Base-by-base conservation (phyloP, 2,797 vertebrate species). In the Sebastes dallii region DNA sequence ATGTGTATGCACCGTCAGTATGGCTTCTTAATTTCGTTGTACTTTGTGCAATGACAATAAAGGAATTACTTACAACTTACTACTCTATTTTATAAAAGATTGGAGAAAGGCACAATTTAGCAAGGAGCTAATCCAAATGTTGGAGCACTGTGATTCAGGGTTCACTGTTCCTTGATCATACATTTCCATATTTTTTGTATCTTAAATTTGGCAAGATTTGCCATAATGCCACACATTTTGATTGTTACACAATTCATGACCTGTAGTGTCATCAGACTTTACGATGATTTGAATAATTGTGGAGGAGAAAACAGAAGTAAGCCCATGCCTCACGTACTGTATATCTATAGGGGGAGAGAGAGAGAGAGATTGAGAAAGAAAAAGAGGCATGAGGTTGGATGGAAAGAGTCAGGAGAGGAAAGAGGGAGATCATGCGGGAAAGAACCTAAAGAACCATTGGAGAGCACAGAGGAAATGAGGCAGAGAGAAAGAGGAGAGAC, bases 391-490 rank as follows among this genome's bases (percentile, higher is more conserved):
- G 80, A 52, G 67, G 73, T 68, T 85, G 72, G 81, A 88, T 82
- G 86, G 84, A 91, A 86, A 75, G 81, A 80, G 66, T 65, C 77
- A 77, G 80, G 54, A 54, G 78, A 81, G 67, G 42, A 91, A 84
- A 86, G 68, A 79, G 61, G 62, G 80, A 85, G 80, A 86, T 70
- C 50, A 86, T 85, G 88, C 79, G 92, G 93, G 92, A 94, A 95
- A 95, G 94, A 94, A 94, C 93, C 93, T 92, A 93, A 93, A 88
- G 90, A 94, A 89, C 93, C 91, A 69, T 93, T 93, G 86, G 87
- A 92, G 91, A 95, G 91, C 88, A 81, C 83, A 93, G 86, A 93
- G 92, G 93, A 96, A 96, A 96, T 93, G 93, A 94, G 93, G 94
- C 90, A 91, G 92, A 92, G 86, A 92, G 90, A 94, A 93, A 91